phyloP scores from a whole-genome alignment of 92 coral and sea anemone genomes.

The Actinostola sp. region DNA sequence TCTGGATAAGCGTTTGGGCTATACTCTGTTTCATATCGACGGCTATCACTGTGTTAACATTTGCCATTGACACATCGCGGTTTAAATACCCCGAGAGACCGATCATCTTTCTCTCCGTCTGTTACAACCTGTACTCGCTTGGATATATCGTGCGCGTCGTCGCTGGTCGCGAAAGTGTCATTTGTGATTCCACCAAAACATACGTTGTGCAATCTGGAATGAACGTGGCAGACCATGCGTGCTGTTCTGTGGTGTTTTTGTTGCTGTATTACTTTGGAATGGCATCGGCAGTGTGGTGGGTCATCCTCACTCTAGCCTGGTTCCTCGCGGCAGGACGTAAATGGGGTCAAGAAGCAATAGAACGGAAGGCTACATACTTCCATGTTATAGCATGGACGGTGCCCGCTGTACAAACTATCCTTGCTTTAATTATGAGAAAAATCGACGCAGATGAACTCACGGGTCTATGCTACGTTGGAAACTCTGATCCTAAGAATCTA shows the following conservation, averaged over 20 bases:
- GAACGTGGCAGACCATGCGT: slow-evolving; percentile 90
- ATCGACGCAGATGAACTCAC: slow-evolving; percentile 94
- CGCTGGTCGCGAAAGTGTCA: slow-evolving; percentile 79
- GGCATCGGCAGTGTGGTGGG: slow-evolving; percentile 99
- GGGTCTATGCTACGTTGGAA: slow-evolving; percentile 94
- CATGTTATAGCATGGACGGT: slow-evolving; percentile 94
- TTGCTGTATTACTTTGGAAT: slow-evolving; percentile 97
- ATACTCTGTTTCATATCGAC: slow-evolving; percentile 92
- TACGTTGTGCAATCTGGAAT: slow-evolving; percentile 83
- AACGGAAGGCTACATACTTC: slow-evolving; percentile 87
- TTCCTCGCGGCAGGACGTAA: slow-evolving; percentile 94
- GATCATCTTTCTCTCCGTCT: slow-evolving; percentile 89
- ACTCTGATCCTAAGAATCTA: slow-evolving; percentile 63
- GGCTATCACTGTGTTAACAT: slow-evolving; percentile 85
- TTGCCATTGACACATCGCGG: slow-evolving; percentile 87
- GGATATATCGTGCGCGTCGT: slow-evolving; percentile 79
- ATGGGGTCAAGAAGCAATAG: slow-evolving; percentile 99
- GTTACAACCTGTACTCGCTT: slow-evolving; percentile 90
- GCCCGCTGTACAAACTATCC: slow-evolving; percentile 96
- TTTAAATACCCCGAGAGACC: slow-evolving; percentile 99
- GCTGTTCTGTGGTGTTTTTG: slow-evolving; percentile 92
- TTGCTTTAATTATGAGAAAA: slow-evolving; percentile 82
- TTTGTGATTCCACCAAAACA: slow-evolving; percentile 73
- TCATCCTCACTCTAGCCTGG: slow-evolving; percentile 90
- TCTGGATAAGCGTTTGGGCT: slow-evolving; percentile 95